Base-by-base conservation (phyloP, 2,888 invertebrate species). In the Drosophila nr. fundita region DNA sequence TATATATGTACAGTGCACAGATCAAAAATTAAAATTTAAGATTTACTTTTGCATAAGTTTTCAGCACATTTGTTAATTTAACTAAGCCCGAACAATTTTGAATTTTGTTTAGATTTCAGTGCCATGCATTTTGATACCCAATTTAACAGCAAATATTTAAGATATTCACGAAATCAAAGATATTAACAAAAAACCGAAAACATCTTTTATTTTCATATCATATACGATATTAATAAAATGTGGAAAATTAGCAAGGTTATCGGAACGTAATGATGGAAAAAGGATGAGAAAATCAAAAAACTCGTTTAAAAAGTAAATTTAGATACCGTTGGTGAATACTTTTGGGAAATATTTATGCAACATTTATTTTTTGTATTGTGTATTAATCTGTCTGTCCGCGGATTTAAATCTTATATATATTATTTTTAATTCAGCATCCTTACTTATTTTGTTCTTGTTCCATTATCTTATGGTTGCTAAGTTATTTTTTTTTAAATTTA, bases 171-270 rank as follows among this genome's bases (percentile, higher is more conserved):
- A 40, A 40, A n/a, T 4, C n/a, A 40, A n/a, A 4, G 10, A n/a
- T n/a, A 10, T n/a, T n/a, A 8, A 38, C 10, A 18, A 7, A 38
- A 8, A 1, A 1, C 0, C 0, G 0, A 10, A 40, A 38, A 40
- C 4, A 40, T 38, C 10, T 1, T 8, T 10, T 38, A 36, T 36
- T 5, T 3, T 38, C 6, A 21, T 1, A 21, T 3, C 10, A 13
- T 21, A 13, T 42, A 3, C 6, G 6, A 21, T 42, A 21, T 36
- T 1, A 42, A 13, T 3, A 6, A 42, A 42, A 42, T 21, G 6
- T 6, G 1, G 6, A 42, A 21, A 2, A n/a, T 5, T 2, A 10
- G 4, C n/a, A n/a, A 36, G 6, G n/a, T 10, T n/a, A 40, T 42
- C 11, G 2, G n/a, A 42, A 21, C 1, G 11, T 5, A n/a, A 11